Base-by-base conservation (phyloP, 2,113 vertebrate species). In the Scomber colias region DNA sequence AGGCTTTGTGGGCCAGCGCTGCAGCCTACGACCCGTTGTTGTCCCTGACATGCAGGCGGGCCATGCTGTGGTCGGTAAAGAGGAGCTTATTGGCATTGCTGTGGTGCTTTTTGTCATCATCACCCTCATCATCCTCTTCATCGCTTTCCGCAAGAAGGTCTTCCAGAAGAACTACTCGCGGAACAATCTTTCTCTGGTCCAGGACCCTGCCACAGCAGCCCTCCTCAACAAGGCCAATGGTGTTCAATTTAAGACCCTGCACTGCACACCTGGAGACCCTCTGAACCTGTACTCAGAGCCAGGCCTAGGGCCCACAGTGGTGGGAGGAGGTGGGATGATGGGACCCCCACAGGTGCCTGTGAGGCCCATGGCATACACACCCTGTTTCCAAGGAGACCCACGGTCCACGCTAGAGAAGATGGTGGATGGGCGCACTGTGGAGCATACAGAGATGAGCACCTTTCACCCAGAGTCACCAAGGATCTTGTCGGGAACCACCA, bases 1-100 rank as follows among this genome's bases (percentile, higher is more conserved):
- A 0, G 98, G 98, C 69, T 99, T 95, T 0, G 97, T 97, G 88
- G 98, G 98, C 3, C 96, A 96, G 81, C 95, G 95, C 83, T 99
- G 98, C 35, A 93, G 96, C 35, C 92, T 98, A 71, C 96, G 98
- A 2, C 97, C 98, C 0, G 96, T 99, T 7, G 94, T 99, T 1
- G 98, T 99, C 45, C 98, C 98, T 2, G 97, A 99, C 87, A 99
- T 99, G 95, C 98, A 97, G 91, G 97, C 98, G 0, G 98, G 98
- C 10, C 97, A 97, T 77, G 93, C 97, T 0, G 96, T 97, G 0
- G 96, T 99, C 2, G 98, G 98, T 21, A 97, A 97, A 79, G 98
- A 99, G 92, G 98, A 99, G 89, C 92, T 99, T 56, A 97, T 99
- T 5, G 98, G 98, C 68, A 97, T 99, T 51, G 95, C 97, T 0